Percentiles rank a stretch among this genome's conserved stretches.
These are phyloP conservation scores for Antrozous pallidus DNA, from an alignment of 2,797 vertebrate genomes.

Conservation along the genomic window DNA sequence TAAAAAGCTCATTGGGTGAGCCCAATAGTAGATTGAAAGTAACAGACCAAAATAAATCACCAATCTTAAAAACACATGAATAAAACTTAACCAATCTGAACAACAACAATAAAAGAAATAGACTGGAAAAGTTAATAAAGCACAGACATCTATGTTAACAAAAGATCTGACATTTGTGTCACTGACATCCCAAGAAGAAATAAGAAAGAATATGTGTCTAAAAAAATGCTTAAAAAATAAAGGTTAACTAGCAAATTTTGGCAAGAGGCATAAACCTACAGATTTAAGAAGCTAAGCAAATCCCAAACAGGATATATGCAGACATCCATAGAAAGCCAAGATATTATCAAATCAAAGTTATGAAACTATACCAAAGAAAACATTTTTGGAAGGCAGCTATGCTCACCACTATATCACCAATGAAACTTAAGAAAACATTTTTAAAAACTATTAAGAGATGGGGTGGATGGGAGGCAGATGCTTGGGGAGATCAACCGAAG, in stretches of 20 bases:
- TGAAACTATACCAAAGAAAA: background rate
- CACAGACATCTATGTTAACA: background rate
- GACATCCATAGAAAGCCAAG: background rate
- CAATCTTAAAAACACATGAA: background rate
- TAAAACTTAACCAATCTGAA: background rate
- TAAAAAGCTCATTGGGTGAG: background rate
- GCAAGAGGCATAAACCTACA: background rate
- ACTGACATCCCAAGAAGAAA: background rate
- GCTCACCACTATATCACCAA: constrained; percentile 84
- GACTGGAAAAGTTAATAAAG: background rate
- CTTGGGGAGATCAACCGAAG: too few species aligned
- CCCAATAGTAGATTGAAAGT: background rate
- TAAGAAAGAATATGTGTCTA: background rate
- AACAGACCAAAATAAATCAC: background rate
- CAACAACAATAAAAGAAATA: background rate
- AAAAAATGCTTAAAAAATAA: background rate
- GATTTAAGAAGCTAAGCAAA: background rate
- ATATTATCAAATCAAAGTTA: background rate
- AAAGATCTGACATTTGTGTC: background rate
- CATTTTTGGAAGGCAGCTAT: constrained; percentile 80
- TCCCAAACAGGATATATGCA: background rate
- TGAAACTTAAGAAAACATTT: background rate
- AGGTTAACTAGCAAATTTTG: background rate
- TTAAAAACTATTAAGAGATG: background rate
- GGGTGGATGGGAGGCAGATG: too few species aligned